Evolutionary conservation across 2,888 invertebrate species (phyloP), one percentile per base, ranked within the genome.

Genomic region (Dermolepida albohirtum): DNA sequence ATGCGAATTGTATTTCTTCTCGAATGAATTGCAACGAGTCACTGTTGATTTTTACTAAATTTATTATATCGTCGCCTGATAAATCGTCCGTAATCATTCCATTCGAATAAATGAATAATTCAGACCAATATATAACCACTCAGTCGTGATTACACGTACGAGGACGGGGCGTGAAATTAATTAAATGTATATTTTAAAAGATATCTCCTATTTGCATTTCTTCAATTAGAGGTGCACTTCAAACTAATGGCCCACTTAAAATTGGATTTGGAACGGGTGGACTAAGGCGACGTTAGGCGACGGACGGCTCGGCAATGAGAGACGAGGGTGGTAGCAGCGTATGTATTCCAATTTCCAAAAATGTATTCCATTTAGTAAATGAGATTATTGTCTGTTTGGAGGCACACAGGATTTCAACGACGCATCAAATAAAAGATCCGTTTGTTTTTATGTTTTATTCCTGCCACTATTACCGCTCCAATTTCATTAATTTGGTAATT

Each of bases 151-250:
- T 62, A 59, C 27, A 22, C 22, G 34, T 39, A 16, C 52, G 34
- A 16, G 52, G 1, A 6, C 52, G 7, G 11, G 2, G 16, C 39
- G 8, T 44, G 47, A 62, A 62, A 62, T 47, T 62, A 62, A 62
- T 62, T 62, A 62, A 62, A 62, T 62, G 59, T 62, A 62, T 62
- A 62, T 62, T 62, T 47, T 62, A 49, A 47, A 62, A 8, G 59
- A 10, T 47, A 34, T 62, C 47, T 47, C 59, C 29, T 47, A 62
- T 62, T 62, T 39, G 59, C 59, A 62, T 62, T 62, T 62, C 59
- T 62, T 62, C 49, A 62, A 62, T 62, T 62, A 27, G 17, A 27
- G 22, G 17, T 27, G 27, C 47, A 34, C 59, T 47, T 29, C 44
- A 14, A 47, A 62, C 59, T 62, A 62, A 62, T 62, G 59, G 59